Evolutionary conservation across 64 coral and sea anemone genomes (phyloP).

Genomic region (Stichodactyla mertensii): DNA sequence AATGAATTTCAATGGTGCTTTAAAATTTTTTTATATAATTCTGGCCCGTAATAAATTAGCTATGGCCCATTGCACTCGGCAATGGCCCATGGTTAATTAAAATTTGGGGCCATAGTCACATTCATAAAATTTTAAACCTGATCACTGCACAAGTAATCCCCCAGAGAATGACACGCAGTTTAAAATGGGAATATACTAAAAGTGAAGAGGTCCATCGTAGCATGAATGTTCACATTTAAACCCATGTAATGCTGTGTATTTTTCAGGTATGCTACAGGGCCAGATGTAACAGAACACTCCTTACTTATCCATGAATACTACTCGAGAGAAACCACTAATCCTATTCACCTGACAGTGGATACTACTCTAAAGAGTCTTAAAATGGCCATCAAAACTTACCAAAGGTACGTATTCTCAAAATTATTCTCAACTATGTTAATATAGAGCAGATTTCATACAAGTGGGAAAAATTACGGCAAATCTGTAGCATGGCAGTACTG

Average conservation of each 20-base stretch:
- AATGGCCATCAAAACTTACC: slow-evolving; percentile 85
- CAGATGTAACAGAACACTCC: slow-evolving; percentile 94
- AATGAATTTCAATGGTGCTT: too few relatives aligned
- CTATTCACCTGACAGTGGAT: slow-evolving; percentile 91
- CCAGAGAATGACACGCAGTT: neutral
- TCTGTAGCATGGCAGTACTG: neutral
- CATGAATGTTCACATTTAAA: neutral
- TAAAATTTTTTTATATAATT: too few relatives aligned
- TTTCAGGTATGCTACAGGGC: slow-evolving; percentile 92
- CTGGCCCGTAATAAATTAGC: too few relatives aligned
- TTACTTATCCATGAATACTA: slow-evolving; percentile 95
- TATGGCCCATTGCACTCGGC: too few relatives aligned
- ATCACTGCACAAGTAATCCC: too few relatives aligned
- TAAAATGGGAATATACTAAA: neutral
- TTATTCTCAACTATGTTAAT: too few relatives aligned
- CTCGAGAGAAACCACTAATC: slow-evolving; percentile 85
- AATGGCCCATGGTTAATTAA: too few relatives aligned
- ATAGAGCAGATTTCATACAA: neutral
- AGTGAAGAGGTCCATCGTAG: too few relatives aligned
- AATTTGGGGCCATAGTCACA: too few relatives aligned
- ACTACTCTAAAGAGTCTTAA: slow-evolving; percentile 78
- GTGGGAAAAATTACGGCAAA: too few relatives aligned
- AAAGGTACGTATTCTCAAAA: slow-evolving; percentile 52
- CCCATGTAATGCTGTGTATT: neutral
- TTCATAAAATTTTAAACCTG: too few relatives aligned